Evolutionary conservation across 2,797 vertebrate genomes (phyloP).

Genomic region (Melanotaenia parkinsoni): DNA sequence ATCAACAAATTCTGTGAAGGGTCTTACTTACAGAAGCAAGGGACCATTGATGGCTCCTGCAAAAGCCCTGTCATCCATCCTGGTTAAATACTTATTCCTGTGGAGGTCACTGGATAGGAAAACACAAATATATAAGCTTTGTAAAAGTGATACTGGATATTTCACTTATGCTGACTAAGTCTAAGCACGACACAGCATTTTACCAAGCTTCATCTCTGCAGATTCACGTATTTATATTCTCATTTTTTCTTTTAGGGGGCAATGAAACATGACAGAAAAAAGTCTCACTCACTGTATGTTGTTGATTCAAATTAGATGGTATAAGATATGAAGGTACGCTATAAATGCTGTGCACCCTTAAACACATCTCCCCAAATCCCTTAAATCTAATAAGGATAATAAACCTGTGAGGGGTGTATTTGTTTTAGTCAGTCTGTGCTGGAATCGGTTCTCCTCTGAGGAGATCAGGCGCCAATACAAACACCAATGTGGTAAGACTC

Average conservation of each 20-base stretch:
- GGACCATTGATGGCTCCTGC: slow-evolving; percentile 89
- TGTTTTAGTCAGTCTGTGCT: slow-evolving; percentile 68
- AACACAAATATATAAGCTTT: slow-evolving; percentile 32
- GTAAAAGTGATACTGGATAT: slow-evolving; percentile 24
- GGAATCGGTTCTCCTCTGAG: slow-evolving; percentile 65
- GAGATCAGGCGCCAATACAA: slow-evolving; percentile 68
- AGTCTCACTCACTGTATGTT: slow-evolving; percentile 38
- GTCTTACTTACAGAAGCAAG: slow-evolving; percentile 90
- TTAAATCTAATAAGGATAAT: slow-evolving; percentile 78
- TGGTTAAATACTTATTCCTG: slow-evolving; percentile 89
- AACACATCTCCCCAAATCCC: slow-evolving; percentile 59
- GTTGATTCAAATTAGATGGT: slow-evolving; percentile 56
- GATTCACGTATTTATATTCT: slow-evolving; percentile 57
- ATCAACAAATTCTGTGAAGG: not conserved
- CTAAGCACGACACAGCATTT: slow-evolving; percentile 38
- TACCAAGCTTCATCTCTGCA: slow-evolving; percentile 40
- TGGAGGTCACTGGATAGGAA: slow-evolving; percentile 88
- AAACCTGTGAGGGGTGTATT: slow-evolving; percentile 68
- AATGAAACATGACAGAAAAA: slow-evolving; percentile 56
- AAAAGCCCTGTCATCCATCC: slow-evolving; percentile 90
- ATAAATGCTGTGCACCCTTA: slow-evolving; percentile 64
- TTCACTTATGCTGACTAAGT: slow-evolving; percentile 44
- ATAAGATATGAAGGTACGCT: slow-evolving; percentile 59
- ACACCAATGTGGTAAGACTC: slow-evolving; percentile 64
- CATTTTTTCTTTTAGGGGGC: slow-evolving; percentile 34